Evolutionary conservation across 2,888 invertebrate species (phyloP).

Genomic region (Apoda limacodes): DNA sequence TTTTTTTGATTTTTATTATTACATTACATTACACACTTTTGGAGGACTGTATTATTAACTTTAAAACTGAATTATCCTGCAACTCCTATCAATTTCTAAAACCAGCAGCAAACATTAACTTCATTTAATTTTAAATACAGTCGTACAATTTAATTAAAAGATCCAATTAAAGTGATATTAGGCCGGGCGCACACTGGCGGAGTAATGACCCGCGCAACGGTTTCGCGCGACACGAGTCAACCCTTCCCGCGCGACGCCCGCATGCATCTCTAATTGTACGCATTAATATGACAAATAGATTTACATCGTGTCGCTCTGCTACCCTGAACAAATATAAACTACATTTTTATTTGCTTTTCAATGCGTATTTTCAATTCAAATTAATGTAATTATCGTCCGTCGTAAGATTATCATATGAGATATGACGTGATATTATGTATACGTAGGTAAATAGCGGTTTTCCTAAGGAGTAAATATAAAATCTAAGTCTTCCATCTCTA

Average conservation of each 20-base stretch:
- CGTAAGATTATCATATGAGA: no score
- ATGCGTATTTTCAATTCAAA: no score
- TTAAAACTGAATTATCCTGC: slow-evolving; percentile 1
- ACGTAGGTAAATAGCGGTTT: no score
- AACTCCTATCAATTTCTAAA: slow-evolving; percentile 1
- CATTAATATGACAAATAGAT: slow-evolving; percentile 66
- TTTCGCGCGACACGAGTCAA: slow-evolving; percentile 27
- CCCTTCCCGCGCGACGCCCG: slow-evolving; percentile 41
- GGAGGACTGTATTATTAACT: no score
- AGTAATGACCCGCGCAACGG: slow-evolving; percentile 32
- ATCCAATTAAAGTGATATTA: slow-evolving; percentile 41
- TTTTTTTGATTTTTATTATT: no score
- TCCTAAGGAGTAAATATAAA: no score
- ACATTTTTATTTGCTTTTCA: no score
- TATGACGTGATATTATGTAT: no score
- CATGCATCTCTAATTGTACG: slow-evolving; percentile 56
- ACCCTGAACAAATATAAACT: no score
- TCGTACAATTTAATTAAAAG: slow-evolving; percentile 43
- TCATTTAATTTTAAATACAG: slow-evolving; percentile 29
- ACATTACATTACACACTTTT: no score
- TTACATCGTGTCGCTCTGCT: slow-evolving; percentile 40
- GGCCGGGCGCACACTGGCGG: slow-evolving; percentile 24
- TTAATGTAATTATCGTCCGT: no score
- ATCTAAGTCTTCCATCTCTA: no score
- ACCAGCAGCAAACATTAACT: slow-evolving; percentile 16